Evolutionary conservation across 2,113 vertebrate species (phyloP).

Genomic region (Tinamus guttatus): DNA sequence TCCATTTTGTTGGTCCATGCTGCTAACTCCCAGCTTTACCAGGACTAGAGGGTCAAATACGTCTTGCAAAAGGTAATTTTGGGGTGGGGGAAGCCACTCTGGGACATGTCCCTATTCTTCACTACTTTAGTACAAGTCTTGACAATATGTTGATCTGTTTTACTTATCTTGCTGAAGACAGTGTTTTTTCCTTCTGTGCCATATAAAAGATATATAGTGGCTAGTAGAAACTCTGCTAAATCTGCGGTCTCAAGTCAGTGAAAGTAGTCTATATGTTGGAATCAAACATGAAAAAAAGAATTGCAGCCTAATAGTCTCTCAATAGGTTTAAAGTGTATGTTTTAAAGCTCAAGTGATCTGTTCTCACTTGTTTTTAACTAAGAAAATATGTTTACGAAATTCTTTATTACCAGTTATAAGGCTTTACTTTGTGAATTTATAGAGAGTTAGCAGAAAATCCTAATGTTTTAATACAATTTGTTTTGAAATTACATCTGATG

Average conservation of each 20-base stretch:
- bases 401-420: constrained; percentile 7
- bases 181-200: neutral
- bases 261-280: neutral
- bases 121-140: neutral
- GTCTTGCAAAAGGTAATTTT: neutral
- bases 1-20: neutral
- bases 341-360: constrained; percentile 5
- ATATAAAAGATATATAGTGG: neutral
- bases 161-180: neutral
- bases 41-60: neutral
- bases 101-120: neutral
- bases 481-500: constrained; percentile 38
- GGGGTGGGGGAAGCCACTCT: neutral
- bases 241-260: neutral
- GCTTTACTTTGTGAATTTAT: constrained; percentile 37
- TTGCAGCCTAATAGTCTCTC: neutral
- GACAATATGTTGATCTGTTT: neutral
- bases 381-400: constrained; percentile 10
- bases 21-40: neutral
- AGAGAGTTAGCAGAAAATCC: constrained; percentile 24
- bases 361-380: constrained; percentile 35
- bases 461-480: constrained; percentile 2
- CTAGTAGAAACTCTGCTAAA: neutral
- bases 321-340: neutral
- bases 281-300: neutral